Percentiles rank a stretch among this genome's conserved stretches.
Conservation (phyloP, 2,113 vertebrate genomes). For the Dipodomys merriami region DNA sequence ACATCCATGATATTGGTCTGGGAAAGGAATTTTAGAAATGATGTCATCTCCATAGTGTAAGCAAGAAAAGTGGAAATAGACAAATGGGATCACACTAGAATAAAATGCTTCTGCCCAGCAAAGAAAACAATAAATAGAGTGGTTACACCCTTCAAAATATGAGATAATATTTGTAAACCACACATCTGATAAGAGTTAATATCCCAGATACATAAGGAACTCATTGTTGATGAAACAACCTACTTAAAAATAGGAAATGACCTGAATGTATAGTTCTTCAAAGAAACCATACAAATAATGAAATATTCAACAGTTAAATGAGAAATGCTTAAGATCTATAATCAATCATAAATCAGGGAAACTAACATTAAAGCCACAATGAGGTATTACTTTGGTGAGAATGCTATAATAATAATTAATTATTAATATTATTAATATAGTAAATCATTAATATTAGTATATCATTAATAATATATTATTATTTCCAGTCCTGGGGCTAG, state of each 20-base stretch:
- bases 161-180: neutral
- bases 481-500: no score
- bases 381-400: no score
- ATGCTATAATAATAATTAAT: no score
- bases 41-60: neutral
- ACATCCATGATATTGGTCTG: neutral
- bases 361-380: no score
- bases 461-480: no score
- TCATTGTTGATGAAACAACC: neutral
- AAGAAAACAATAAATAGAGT: neutral
- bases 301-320: no score
- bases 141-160: neutral
- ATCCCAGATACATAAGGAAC: neutral
- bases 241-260: neutral
- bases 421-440: no score
- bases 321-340: no score
- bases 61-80: neutral
- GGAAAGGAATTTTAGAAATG: neutral
- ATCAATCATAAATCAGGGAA: no score
- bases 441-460: no score
- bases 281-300: no score
- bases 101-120: neutral
- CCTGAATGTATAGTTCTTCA: neutral
- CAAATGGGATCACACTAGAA: neutral
- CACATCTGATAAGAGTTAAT: neutral